phyloP scores from a whole-genome alignment of 2,797 vertebrate genomes.

The Girardinus metallicus region DNA sequence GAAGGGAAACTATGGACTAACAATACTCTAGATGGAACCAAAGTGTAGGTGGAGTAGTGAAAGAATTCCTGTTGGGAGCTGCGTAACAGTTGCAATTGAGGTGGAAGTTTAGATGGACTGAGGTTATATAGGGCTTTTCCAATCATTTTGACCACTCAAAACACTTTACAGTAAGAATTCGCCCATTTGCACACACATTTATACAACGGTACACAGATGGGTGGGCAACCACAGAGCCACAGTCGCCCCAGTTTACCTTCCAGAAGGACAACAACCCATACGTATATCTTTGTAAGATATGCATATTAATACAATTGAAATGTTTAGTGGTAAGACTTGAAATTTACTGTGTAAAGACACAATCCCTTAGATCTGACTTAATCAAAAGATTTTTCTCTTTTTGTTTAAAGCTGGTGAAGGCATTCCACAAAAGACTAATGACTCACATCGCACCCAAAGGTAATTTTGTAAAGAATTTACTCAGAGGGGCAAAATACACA shows the following conservation, averaged over 20 bases:
- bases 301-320: neutral
- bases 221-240: too few relatives aligned
- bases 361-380: neutral
- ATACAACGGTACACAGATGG: too few relatives aligned
- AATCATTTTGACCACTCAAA: too few relatives aligned
- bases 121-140: too few relatives aligned
- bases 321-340: neutral
- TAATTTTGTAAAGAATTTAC: neutral
- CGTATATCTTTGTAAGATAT: neutral
- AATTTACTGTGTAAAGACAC: neutral
- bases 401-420: neutral
- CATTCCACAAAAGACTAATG: neutral
- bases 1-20: conserved; percentile 66
- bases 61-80: neutral
- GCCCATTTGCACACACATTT: too few relatives aligned
- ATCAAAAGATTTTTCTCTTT: neutral
- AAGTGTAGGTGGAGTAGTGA: conserved; percentile 14
- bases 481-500: neutral
- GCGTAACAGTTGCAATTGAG: neutral
- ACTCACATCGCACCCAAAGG: neutral
- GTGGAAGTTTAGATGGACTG: neutral
- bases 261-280: neutral
- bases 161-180: too few relatives aligned
- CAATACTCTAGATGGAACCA: conserved; percentile 23
- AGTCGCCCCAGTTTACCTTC: neutral